These are phyloP conservation scores for Lacanobia wlatinum DNA, from an alignment of 2,888 invertebrate species.

Conservation along the genomic window DNA sequence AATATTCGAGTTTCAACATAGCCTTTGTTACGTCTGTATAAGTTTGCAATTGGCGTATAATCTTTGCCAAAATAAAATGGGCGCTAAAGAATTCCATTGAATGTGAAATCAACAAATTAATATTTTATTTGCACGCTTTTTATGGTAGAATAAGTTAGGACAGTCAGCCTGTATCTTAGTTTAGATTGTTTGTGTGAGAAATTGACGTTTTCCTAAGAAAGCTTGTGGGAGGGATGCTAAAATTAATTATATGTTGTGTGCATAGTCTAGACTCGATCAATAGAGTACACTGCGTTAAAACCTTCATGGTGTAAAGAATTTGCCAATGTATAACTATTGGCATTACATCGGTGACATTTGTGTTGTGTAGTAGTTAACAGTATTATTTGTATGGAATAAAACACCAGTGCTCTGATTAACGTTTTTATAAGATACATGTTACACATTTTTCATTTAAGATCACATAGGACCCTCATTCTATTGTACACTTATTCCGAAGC, in stretches of 20 bases:
- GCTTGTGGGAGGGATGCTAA: constrained; percentile 3
- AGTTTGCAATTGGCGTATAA: constrained; percentile 25
- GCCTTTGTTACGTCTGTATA: constrained; percentile 41
- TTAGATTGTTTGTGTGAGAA: constrained; percentile 60
- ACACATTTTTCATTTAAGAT: constrained; percentile 6
- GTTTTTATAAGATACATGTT: constrained; percentile 25
- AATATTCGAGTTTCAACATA: neutral
- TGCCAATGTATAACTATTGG: constrained; percentile 22
- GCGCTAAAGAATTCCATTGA: constrained; percentile 46
- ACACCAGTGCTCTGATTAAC: constrained; percentile 35
- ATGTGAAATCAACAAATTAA: constrained; percentile 31
- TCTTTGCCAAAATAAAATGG: constrained; percentile 25
- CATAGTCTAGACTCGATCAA: constrained; percentile 8
- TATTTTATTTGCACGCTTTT: constrained; percentile 57
- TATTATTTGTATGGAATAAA: constrained; percentile 52
- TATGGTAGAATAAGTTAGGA: constrained; percentile 44
- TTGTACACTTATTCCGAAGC: constrained; percentile 2
- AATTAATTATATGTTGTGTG: constrained; percentile 21
- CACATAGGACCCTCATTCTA: constrained; percentile 22
- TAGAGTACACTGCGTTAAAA: neutral
- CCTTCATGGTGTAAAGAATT: constrained; percentile 1
- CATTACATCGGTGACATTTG: constrained; percentile 6
- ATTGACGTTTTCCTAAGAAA: constrained; percentile 50
- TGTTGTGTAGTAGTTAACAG: constrained; percentile 41
- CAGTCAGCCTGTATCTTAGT: constrained; percentile 33